Conservation (phyloP, 2,888 invertebrate species). For the Cybosia mesomella region DNA sequence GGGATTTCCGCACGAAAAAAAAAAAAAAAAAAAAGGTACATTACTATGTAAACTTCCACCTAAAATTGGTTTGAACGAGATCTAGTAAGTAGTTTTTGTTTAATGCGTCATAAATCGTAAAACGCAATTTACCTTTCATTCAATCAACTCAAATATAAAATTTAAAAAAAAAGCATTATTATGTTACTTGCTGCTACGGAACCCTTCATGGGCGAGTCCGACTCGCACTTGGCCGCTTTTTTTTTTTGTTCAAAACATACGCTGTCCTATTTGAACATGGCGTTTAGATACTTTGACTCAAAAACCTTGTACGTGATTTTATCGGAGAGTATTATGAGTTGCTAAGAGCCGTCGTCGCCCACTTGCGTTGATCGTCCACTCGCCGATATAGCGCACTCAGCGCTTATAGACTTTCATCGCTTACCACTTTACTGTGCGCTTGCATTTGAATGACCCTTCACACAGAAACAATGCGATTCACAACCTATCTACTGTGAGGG, state of each 20-base stretch:
- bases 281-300: slow-evolving; percentile 34
- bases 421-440: slow-evolving; percentile 48
- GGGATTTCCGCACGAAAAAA: too few species aligned
- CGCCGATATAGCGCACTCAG: slow-evolving; percentile 72
- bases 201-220: too few species aligned
- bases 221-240: too few species aligned
- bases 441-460: slow-evolving; percentile 53
- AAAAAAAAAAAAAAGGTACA: too few species aligned
- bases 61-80: too few species aligned
- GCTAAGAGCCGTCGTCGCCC: slow-evolving; percentile 39
- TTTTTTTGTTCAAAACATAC: neutral
- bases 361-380: slow-evolving; percentile 76
- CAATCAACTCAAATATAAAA: too few species aligned
- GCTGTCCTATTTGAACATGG: neutral
- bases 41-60: too few species aligned
- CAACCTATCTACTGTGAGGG: slow-evolving; percentile 36
- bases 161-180: too few species aligned
- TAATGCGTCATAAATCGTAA: too few species aligned
- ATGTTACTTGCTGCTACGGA: too few species aligned
- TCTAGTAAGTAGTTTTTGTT: too few species aligned
- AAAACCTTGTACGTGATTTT: slow-evolving; percentile 50
- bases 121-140: too few species aligned
- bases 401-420: slow-evolving; percentile 72
- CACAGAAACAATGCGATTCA: slow-evolving; percentile 52
- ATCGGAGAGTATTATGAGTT: slow-evolving; percentile 48